Base-by-base conservation (phyloP, 2,888 invertebrate species). In the Eulithis prunata region DNA sequence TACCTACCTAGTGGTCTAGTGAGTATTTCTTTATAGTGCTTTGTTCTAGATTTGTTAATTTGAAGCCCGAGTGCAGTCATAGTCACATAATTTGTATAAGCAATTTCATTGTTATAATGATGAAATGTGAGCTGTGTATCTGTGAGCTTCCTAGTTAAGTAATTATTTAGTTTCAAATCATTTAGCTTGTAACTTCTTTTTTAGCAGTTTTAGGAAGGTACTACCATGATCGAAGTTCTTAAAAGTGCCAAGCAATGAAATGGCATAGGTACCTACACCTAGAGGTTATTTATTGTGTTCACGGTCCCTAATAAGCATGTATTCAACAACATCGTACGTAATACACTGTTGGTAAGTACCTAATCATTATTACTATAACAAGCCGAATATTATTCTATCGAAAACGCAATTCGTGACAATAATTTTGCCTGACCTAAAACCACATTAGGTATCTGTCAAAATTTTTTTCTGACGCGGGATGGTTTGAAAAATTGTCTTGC, bases 41-140 rank as follows among this genome's bases (percentile, higher is more conserved):
- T 74, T 71, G 69, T 73, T 56, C 66, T 64, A 62, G 69, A 72
- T 72, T 71, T 54, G 68, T 70, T 70, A 68, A 69, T 68, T 64
- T 66, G 58, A 64, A 57, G 45, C 58, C 61, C 41, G 62, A 61
- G 57, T 70, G 64, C 55, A 65, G 55, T 67, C 65, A 67, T 61
- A 69, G 56, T 68, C 68, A 69, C 73, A 68, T 72, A 68, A 72
- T 70, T 69, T 67, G 62, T 56, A 66, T 52, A 21, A 62, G 62
- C 8, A 46, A 68, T 51, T 66, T 54, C 57, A 60, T 53, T 56
- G 59, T 57, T 60, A 28, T 32, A 55, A 60, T 67, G 53, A 63
- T 47, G 59, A 66, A 66, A 56, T 41, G 53, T 58, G 41, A 3
- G 7, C 32, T 38, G 38, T 47, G 52, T 4, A 32, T 3, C 2